phyloP scores from a whole-genome alignment of 2,113 vertebrate species.

The Macrotus californicus region DNA sequence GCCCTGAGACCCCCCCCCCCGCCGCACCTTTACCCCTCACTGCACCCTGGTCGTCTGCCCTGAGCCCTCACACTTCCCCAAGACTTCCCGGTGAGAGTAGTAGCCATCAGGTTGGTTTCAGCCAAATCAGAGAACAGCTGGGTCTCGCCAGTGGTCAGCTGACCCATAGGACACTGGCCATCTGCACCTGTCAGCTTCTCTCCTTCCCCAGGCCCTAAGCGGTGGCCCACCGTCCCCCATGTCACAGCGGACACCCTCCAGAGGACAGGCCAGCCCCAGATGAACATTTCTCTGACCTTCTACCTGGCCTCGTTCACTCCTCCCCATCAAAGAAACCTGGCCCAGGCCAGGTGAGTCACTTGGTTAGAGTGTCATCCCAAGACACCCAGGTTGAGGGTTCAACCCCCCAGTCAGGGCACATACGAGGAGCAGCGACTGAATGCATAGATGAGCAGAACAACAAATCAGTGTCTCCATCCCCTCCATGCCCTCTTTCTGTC shows the following conservation, averaged over 20 bases:
- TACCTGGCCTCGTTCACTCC: background rate
- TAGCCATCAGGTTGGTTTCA: too few relatives aligned
- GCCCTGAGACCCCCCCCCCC: background rate
- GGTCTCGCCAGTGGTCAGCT: background rate
- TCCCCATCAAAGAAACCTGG: background rate
- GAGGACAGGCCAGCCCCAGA: background rate
- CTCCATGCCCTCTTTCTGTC: too few relatives aligned
- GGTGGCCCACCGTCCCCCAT: background rate
- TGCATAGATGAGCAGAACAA: too few relatives aligned
- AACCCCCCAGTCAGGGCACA: too few relatives aligned
- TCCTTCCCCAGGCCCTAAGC: too few relatives aligned
- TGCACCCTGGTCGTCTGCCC: fast-evolving
- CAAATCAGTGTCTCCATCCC: too few relatives aligned
- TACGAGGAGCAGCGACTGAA: too few relatives aligned
- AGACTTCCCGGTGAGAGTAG: background rate
- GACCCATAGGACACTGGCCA: background rate
- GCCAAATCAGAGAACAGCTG: background rate
- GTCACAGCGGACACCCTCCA: too few relatives aligned
- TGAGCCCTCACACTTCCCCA: fast-evolving
- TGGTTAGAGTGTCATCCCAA: too few relatives aligned
- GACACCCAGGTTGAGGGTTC: too few relatives aligned
- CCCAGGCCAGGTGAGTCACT: too few relatives aligned
- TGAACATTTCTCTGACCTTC: too few relatives aligned
- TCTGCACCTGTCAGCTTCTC: background rate
- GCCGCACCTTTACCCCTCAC: background rate